Evolutionary conservation across 1,140 invertebrate species (phyloP).

Genomic region (Schlechtendalia chinensis): DNA sequence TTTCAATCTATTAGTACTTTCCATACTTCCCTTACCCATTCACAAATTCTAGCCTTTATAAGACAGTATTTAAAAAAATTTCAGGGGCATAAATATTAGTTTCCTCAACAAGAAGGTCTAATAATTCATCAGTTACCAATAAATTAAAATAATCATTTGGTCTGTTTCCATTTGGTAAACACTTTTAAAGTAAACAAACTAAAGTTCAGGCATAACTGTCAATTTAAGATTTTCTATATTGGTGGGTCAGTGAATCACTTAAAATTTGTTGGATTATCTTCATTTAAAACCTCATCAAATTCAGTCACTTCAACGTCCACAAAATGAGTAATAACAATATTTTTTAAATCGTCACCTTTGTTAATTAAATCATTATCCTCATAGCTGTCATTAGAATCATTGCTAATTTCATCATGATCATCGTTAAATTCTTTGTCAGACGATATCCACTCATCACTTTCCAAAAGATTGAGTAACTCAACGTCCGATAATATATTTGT

Average conservation of each 20-base stretch:
- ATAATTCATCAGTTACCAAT: conserved; percentile 43
- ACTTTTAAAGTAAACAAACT: too few species aligned
- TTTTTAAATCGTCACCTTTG: not conserved
- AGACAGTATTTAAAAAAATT: conserved; percentile 25
- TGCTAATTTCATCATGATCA: conserved; percentile 27
- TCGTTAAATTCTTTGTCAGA: too few species aligned
- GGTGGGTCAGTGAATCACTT: conserved; percentile 1
- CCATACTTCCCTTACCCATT: too few species aligned
- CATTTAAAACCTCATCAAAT: not conserved
- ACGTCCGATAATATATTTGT: not conserved
- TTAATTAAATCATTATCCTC: not conserved
- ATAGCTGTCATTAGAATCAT: conserved; percentile 17
- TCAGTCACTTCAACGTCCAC: not conserved
- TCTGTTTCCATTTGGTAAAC: conserved; percentile 2
- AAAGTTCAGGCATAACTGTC: conserved; percentile 28
- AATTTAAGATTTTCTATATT: conserved; percentile 12
- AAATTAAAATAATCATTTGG: conserved; percentile 44
- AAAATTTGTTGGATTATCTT: not conserved
- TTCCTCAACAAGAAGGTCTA: conserved; percentile 51
- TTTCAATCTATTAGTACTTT: not conserved
- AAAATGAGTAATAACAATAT: not conserved
- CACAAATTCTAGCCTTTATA: not conserved
- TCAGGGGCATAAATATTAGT: conserved; percentile 49
- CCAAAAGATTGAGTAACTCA: not conserved
- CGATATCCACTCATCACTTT: conserved; percentile 36